phyloP scores from a whole-genome alignment of 2,113 vertebrate genomes.

The Mixornis gularis region DNA sequence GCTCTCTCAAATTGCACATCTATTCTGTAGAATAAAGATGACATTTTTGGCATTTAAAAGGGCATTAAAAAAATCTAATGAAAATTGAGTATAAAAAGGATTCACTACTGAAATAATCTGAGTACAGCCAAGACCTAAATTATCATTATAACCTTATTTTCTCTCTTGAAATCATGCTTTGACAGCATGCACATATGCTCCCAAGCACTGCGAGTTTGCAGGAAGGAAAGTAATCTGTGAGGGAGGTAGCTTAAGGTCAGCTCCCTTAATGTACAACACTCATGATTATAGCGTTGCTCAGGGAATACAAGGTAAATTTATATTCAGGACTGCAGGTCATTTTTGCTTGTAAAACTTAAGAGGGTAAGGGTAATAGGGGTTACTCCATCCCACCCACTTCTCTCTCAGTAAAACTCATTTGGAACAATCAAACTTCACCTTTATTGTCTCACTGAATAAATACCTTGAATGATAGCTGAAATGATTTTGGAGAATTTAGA shows the following conservation, averaged over 20 bases:
- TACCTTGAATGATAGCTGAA: neutral
- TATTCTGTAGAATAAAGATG: neutral
- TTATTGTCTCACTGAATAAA: neutral
- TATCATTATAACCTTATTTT: conserved; percentile 47
- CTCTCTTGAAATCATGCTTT: conserved; percentile 43
- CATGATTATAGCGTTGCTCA: neutral
- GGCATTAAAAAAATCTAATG: neutral
- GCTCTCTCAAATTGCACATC: neutral
- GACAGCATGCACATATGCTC: conserved; percentile 44
- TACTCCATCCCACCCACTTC: neutral
- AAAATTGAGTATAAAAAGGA: neutral
- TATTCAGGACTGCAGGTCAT: neutral
- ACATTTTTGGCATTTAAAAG: neutral
- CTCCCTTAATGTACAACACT: neutral
- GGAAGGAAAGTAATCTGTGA: conserved; percentile 41
- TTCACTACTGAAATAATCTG: neutral
- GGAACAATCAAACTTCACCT: neutral
- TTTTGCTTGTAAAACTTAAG: neutral
- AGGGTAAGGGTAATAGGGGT: neutral
- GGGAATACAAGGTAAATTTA: neutral
- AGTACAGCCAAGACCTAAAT: conserved; percentile 18
- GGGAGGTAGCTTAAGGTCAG: conserved; percentile 36
- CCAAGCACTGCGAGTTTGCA: conserved; percentile 1
- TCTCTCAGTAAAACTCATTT: neutral
- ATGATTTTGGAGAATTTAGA: neutral